phyloP scores from a whole-genome alignment of 2,113 vertebrate genomes.

The Percopsis transmontana region DNA sequence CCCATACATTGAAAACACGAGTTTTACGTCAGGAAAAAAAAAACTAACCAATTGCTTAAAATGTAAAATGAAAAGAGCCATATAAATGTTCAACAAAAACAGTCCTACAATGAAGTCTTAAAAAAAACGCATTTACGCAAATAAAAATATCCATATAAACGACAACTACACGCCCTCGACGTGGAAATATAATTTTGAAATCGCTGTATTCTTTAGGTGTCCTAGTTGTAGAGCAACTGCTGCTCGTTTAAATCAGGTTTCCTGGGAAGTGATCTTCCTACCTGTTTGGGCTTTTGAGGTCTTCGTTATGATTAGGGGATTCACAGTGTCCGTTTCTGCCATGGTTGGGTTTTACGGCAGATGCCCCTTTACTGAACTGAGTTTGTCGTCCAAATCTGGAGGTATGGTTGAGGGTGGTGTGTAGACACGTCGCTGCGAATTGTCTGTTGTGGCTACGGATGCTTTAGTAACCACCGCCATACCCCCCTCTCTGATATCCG shows the following conservation, averaged over 20 bases:
- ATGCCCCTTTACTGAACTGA: constrained; percentile 59
- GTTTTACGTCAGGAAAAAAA: constrained; percentile 43
- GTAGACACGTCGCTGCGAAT: constrained; percentile 7
- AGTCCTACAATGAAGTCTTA: constrained; percentile 60
- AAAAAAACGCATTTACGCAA: constrained; percentile 59
- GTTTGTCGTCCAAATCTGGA: constrained; percentile 58
- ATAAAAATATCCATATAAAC: constrained; percentile 60
- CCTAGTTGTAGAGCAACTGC: constrained; percentile 66
- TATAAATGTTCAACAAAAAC: constrained; percentile 43
- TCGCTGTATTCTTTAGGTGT: constrained; percentile 47
- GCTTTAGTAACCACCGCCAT: constrained; percentile 61
- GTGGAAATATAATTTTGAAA: constrained; percentile 54
- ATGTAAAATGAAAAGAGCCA: constrained; percentile 56
- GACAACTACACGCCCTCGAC: constrained; percentile 58
- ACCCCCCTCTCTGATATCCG: constrained; percentile 69
- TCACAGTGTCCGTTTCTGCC: constrained; percentile 65
- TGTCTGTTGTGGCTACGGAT: constrained; percentile 6
- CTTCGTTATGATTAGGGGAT: constrained; percentile 62
- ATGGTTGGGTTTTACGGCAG: constrained; percentile 63
- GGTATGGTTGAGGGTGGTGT: constrained; percentile 31
- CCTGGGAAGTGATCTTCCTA: constrained; percentile 79
- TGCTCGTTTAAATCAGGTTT: constrained; percentile 65
- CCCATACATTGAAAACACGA: constrained; percentile 65
- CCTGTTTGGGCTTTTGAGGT: constrained; percentile 73
- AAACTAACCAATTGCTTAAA: constrained; percentile 55